Evolutionary conservation across 2,113 vertebrate species (phyloP).

Genomic region (Syrmaticus mikado): DNA sequence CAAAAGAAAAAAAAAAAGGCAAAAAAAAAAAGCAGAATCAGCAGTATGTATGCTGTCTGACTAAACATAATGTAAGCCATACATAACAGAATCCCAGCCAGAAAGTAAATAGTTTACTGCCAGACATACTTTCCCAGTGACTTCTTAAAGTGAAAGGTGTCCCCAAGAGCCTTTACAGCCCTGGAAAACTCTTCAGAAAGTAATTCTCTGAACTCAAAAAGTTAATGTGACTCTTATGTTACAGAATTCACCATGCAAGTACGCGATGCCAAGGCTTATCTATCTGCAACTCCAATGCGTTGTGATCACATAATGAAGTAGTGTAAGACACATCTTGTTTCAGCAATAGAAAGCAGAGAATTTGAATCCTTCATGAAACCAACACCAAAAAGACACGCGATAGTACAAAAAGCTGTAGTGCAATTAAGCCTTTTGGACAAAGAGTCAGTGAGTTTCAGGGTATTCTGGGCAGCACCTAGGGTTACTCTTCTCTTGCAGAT

Average conservation of each 20-base stretch:
- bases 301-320: not conserved
- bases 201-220: not conserved
- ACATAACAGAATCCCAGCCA: constrained; percentile 7
- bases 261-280: not conserved
- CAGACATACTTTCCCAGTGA: constrained; percentile 6
- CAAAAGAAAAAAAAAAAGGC: not conserved
- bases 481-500: not conserved
- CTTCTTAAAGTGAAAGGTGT: constrained; percentile 30
- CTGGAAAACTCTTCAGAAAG: not conserved
- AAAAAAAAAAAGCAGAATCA: not conserved
- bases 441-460: not conserved
- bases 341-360: not conserved
- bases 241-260: not conserved
- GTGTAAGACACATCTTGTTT: not conserved
- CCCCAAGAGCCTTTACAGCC: not conserved
- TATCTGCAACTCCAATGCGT: not conserved
- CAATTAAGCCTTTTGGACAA: constrained; percentile 17
- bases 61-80: not conserved
- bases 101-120: constrained; percentile 27
- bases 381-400: not conserved
- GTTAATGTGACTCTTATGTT: not conserved
- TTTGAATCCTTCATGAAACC: not conserved
- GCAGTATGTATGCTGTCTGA: not conserved
- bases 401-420: not conserved
- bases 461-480: not conserved